Conservation (phyloP, 1,140 invertebrate species). For the Papilio polyxenes region DNA sequence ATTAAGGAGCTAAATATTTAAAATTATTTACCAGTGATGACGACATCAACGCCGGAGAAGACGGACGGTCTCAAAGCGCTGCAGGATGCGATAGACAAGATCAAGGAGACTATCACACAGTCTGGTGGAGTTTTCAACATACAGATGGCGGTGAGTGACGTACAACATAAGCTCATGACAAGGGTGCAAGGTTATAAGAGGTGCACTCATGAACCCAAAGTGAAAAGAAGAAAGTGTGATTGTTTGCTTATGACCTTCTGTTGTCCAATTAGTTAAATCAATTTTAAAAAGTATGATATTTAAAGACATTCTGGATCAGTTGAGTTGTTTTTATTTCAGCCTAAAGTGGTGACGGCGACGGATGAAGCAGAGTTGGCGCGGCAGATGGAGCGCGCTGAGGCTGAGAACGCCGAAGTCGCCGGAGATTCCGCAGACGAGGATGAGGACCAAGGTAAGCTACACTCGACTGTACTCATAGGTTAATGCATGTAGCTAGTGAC, state of each 20-base stretch:
- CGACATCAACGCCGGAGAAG: conserved; percentile 98
- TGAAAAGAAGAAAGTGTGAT: too few relatives aligned
- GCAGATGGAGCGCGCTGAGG: conserved; percentile 96
- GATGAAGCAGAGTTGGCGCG: conserved; percentile 97
- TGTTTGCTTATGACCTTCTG: too few relatives aligned
- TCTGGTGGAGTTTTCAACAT: conserved; percentile 96
- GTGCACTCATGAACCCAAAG: not conserved
- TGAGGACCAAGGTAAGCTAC: conserved; percentile 81
- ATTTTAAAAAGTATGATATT: too few relatives aligned
- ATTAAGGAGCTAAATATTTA: not conserved
- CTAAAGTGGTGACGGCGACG: conserved; percentile 98
- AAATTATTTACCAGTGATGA: conserved; percentile 89
- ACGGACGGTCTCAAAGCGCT: conserved; percentile 94
- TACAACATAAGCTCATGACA: conserved; percentile 9
- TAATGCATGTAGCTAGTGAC: too few relatives aligned
- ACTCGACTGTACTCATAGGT: not conserved
- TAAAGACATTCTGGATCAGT: too few relatives aligned
- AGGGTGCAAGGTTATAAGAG: not conserved
- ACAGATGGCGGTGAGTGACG: conserved; percentile 92
- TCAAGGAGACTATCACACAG: conserved; percentile 91
- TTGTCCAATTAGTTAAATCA: too few relatives aligned
- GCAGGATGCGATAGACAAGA: conserved; percentile 93
- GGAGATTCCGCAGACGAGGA: conserved; percentile 94
- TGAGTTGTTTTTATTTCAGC: conserved; percentile 80
- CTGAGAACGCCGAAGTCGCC: conserved; percentile 96